phyloP scores from a whole-genome alignment of 2,113 vertebrate species.

The Myrmecobius fasciatus region DNA sequence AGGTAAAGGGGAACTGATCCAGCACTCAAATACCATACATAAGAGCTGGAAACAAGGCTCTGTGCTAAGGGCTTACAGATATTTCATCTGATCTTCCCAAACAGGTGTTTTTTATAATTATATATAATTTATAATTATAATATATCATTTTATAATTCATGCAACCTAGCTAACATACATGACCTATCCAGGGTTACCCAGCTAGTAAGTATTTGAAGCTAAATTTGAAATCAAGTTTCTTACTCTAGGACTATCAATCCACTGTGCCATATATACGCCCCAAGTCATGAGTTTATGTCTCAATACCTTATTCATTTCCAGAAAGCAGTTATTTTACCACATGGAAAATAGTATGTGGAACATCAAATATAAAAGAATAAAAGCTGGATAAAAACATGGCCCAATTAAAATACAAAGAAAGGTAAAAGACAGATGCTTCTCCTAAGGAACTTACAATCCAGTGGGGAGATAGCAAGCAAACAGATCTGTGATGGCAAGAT shows the following conservation, averaged over 20 bases:
- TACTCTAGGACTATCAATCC: not conserved
- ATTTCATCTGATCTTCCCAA: not conserved
- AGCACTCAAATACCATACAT: not conserved
- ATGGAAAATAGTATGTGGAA: not conserved
- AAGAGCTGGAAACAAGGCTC: not conserved
- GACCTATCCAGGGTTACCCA: not conserved
- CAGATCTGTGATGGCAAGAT: not conserved
- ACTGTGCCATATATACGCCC: not conserved
- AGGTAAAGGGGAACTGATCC: not conserved
- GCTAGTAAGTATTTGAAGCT: not conserved
- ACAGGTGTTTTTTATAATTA: not conserved
- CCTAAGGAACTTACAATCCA: not conserved
- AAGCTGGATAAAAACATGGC: not conserved
- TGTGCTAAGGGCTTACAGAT: too few species aligned
- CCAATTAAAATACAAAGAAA: not conserved
- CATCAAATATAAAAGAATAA: not conserved
- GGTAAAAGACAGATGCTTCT: not conserved
- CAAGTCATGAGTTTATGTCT: not conserved
- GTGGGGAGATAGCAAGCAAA: not conserved
- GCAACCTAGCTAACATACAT: not conserved
- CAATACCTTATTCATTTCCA: not conserved
- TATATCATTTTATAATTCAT: not conserved
- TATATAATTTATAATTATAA: too few species aligned
- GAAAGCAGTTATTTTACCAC: not conserved
- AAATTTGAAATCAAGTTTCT: not conserved